Evolutionary conservation across 1,140 invertebrate species (phyloP), one percentile per base, ranked within the genome.

Genomic region (Drosophila kikkawai): DNA sequence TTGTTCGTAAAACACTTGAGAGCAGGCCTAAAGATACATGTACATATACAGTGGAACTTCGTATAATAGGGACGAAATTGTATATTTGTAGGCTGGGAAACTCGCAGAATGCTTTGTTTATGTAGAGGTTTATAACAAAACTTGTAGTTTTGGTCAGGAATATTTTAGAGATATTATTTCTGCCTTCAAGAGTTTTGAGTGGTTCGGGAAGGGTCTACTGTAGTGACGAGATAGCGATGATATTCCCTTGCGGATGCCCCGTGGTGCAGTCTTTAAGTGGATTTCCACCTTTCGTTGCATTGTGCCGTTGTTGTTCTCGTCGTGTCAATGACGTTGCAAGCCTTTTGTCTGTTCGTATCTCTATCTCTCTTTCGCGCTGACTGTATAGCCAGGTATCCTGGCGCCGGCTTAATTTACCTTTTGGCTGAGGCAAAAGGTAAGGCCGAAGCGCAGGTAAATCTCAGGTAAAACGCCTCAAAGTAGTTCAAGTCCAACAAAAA

Each of bases 331-430:
- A 87, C 83, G 83, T 87, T 87, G 83, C 82, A 81, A 81, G 82
- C 65, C 82, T 86, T 85, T 86, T 82, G 78, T 86, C 70, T 86
- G 83, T 37, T 56, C 47, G 26, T 67, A 45, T 47, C 26, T 32
- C 57, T 13, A 8, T 45, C 59, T 50, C 59, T 8, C 44, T 36
- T 32, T n/a, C 59, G 4, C 13, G 59, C 39, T 55, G 71, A 47
- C 48, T 77, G 69, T 60, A 51, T 70, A 55, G 84, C 81, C 85
- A 90, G 85, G 85, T 90, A 91, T 90, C 86, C 85, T 90, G 85
- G 85, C 85, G 85, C 85, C 85, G 85, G 82, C 86, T 85, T 90
- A 90, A 91, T 88, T 90, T 86, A 86, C 83, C 63, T 79, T 57
- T 57, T 44, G 70, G 58, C 44, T 69, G 37, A 36, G 39, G 44